phyloP scores from a whole-genome alignment of 2,797 vertebrate genomes.

The Coccyzus lansbergi region DNA sequence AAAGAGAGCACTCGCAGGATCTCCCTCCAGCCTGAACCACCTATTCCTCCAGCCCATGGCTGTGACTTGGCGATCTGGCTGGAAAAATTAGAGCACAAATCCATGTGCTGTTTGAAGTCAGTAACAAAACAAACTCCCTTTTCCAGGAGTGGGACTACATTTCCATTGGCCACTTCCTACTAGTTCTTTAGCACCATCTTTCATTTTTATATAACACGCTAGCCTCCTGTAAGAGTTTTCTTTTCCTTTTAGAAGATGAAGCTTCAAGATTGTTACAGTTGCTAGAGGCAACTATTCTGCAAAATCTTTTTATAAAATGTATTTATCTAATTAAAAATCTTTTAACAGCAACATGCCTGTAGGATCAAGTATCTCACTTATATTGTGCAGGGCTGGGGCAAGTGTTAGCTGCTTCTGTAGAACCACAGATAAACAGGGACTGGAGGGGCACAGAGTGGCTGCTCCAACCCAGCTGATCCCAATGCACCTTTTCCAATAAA shows the following conservation, averaged over 20 bases:
- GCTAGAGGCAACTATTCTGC: conserved; percentile 68
- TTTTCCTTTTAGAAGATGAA: conserved; percentile 50
- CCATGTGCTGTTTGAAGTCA: conserved; percentile 37
- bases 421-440: conserved; percentile 15
- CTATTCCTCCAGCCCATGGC: not conserved
- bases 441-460: not conserved
- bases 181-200: not conserved
- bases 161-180: not conserved
- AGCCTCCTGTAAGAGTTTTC: conserved; percentile 33
- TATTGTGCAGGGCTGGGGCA: not conserved
- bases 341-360: conserved; percentile 44
- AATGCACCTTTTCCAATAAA: conserved; percentile 42
- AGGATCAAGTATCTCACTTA: conserved; percentile 62
- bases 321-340: conserved; percentile 79
- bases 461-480: conserved; percentile 10
- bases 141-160: conserved; percentile 38
- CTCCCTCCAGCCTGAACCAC: not conserved
- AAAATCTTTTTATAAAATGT: conserved; percentile 73
- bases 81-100: conserved; percentile 47
- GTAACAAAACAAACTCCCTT: conserved; percentile 17
- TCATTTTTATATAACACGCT: not conserved
- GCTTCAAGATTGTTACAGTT: conserved; percentile 53
- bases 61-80: conserved; percentile 20
- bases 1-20: not conserved
- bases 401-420: not conserved